Conservation (phyloP, 2,113 vertebrate species). For the Stigmatopora nigra region DNA sequence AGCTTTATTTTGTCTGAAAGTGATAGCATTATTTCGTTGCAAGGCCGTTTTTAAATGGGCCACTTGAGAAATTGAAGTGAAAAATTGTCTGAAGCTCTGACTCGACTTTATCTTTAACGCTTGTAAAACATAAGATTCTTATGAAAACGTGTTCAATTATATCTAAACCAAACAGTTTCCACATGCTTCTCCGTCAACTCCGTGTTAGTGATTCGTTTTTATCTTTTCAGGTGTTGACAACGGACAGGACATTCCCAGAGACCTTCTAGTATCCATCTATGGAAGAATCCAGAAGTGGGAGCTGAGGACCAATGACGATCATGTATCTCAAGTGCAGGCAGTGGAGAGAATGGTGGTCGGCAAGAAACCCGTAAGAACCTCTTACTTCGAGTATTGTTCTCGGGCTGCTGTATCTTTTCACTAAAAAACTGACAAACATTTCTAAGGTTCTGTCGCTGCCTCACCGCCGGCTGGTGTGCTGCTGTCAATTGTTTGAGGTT, state of each 20-base stretch:
- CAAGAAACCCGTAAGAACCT: conserved; percentile 85
- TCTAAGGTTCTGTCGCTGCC: conserved; percentile 83
- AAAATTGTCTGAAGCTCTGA: too few species aligned
- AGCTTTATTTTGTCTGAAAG: too few species aligned
- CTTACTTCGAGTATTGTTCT: background rate
- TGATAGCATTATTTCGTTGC: too few species aligned
- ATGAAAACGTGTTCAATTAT: too few species aligned
- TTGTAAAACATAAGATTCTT: background rate
- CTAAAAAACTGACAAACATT: background rate
- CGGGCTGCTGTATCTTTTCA: background rate
- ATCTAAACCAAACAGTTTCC: background rate
- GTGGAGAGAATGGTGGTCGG: conserved; percentile 95
- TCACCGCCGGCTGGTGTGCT: conserved; percentile 89
- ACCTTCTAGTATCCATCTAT: conserved; percentile 91
- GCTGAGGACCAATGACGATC: conserved; percentile 91
- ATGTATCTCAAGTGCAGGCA: conserved; percentile 92
- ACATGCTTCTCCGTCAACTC: background rate
- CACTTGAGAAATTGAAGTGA: too few species aligned
- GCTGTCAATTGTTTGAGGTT: conserved; percentile 93
- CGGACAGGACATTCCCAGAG: conserved; percentile 90
- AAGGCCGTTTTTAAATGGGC: too few species aligned
- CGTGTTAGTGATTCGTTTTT: background rate
- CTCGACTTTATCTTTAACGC: background rate
- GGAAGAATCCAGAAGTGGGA: conserved; percentile 92
- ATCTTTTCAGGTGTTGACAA: conserved; percentile 83